Base-by-base conservation (phyloP, 2,888 invertebrate genomes). In the Clostera curtula region DNA sequence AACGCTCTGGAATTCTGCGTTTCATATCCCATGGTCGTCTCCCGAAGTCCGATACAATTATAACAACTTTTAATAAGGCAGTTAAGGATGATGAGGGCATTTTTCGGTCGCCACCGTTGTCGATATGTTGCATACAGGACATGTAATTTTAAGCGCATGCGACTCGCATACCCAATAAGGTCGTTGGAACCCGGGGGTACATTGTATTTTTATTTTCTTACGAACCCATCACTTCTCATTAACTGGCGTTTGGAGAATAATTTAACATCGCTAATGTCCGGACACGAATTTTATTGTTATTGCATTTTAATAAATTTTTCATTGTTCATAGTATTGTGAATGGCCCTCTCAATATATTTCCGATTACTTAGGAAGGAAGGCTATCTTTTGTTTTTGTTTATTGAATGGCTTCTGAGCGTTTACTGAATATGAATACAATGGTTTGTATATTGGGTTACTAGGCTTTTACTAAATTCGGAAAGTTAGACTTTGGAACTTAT, bases 191-290 rank as follows among this genome's bases (percentile, higher is more conserved):
- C 60, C 63, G 43, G 57, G 55, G 68, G 61, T 73, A 72, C 74
- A 62, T 76, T 77, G 74, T 67, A 64, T 56, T 56, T 70, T 71
- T 71, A 76, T 77, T 80, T 82, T 82, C 82, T 74, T 74, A 77
- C 58, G 77, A 83, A 82, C 80, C 74, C 83, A 83, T 83, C 82
- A 82, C 69, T 83, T 83, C 83, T 83, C 82, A 83, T 83, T 83
- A 83, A 83, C 67, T 74, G 72, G 73, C 79, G 82, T 80, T 80
- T 74, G 69, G 63, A 80, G 83, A 83, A 83, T 83, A 83, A 77
- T 58, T 83, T 83, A 74, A 65, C 80, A 80, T 83, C 59, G 40
- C 61, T 79, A 82, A 82, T 80, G 80, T 80, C 76, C 77, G 80
- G 79, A 76, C 80, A 82, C 68, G 72, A 76, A 73, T 80, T 82